Base-by-base conservation (phyloP, 2,113 vertebrate species). In the Salvelinus sp. region DNA sequence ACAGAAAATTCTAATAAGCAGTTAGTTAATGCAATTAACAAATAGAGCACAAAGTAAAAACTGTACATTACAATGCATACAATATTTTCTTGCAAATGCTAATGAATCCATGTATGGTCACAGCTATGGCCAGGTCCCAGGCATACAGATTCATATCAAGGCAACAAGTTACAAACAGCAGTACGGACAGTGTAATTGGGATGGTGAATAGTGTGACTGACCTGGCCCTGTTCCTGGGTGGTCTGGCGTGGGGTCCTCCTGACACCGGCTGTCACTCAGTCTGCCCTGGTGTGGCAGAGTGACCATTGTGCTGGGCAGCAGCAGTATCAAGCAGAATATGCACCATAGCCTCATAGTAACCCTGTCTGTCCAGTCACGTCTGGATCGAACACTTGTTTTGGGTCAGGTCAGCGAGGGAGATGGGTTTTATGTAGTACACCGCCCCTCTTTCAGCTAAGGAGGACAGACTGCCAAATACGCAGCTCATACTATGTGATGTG, bases 351-450 rank as follows among this genome's bases (percentile, higher is more conserved):
- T 50, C 77, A 79, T 82, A 65, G 72, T 44, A n/a, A 27, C 48
- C 22, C 66, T 63, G 30, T 60, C 25, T 69, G 18, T 50, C 54
- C 12, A 83, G 77, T 44, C 33, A 22, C 57, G 62, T 82, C 64
- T 47, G 18, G 75, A 67, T 48, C 72, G 27, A 48, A 33, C 10
- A 2, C 70, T 72, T 77, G 74, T 90, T 88, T 78, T 79, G 73
- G 83, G 79, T 44, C 33, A 62, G 62, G 64, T 82, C 64, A 72
- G 72, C 63, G 74, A 73, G 2, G 63, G 73, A 67, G 62, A 81
- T 50, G 77, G 70, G 77, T 76, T 79, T 87, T 86, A 79, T 85
- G 80, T 71, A 79, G 76, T 73, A 79, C 84, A 77, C 71, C 85
- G 73, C 86, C 72, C 75, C 73, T 66, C 70, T 70, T 81, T 82